Conservation (phyloP, 2,797 vertebrate genomes). For the Nyctalus aviator region DNA sequence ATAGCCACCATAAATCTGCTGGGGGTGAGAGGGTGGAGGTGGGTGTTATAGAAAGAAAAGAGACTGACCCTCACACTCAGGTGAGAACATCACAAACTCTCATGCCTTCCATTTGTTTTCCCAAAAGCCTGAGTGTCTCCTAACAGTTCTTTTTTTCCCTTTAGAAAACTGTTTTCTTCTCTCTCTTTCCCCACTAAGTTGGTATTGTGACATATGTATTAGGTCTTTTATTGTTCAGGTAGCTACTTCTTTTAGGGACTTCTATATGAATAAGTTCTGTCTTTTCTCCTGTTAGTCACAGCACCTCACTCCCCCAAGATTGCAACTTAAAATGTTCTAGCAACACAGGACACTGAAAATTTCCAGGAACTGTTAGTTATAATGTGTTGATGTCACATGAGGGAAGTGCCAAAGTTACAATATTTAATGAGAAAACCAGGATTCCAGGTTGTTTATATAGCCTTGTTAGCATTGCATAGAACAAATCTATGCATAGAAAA, state of each 20-base stretch:
- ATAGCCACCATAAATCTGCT: background rate
- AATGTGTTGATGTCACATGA: background rate
- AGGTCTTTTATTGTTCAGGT: background rate
- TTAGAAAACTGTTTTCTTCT: background rate
- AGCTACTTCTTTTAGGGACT: background rate
- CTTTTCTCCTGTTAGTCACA: background rate
- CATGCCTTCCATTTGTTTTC: background rate
- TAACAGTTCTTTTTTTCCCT: background rate
- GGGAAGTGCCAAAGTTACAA: background rate
- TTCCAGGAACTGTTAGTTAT: background rate
- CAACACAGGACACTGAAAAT: background rate
- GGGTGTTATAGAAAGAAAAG: background rate
- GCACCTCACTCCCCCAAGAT: no score
- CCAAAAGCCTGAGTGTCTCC: background rate
- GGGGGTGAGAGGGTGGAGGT: no score
- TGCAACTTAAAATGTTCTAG: background rate
- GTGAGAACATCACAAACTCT: background rate
- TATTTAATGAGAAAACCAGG: slow-evolving; percentile 12
- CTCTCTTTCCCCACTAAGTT: background rate
- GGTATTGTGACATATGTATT: no score
- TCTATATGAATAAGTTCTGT: background rate
- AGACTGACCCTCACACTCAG: background rate
- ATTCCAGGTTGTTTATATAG: background rate
- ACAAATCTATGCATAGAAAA: background rate
- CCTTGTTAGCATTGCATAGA: background rate